These are phyloP conservation scores for Diorhabda carinulata DNA, from an alignment of 1,140 invertebrate genomes.

Conservation along the genomic window DNA sequence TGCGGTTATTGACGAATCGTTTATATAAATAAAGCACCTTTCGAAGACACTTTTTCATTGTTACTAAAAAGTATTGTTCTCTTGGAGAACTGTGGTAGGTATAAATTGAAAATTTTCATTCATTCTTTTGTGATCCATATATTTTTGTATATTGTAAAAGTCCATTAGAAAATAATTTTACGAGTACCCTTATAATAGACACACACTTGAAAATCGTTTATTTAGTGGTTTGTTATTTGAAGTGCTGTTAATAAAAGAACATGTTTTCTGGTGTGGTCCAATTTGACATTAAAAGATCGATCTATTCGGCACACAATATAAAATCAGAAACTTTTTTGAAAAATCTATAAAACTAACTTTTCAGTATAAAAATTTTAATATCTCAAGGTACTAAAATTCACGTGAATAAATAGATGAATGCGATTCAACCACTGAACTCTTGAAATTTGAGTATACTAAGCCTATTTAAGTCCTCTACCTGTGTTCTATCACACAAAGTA, in stretches of 20 bases:
- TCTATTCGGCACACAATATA: not conserved
- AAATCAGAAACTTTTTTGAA: no score
- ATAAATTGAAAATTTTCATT: slow-evolving; percentile 30
- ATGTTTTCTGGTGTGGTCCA: not conserved
- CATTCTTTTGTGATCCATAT: slow-evolving; percentile 26
- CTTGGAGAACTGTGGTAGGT: slow-evolving; percentile 33
- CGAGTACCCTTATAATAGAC: not conserved
- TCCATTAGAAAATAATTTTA: slow-evolving; percentile 10
- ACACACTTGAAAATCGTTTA: not conserved
- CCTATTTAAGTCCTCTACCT: no score
- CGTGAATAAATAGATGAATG: no score
- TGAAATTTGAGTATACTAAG: no score
- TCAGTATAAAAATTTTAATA: no score
- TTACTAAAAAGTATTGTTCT: slow-evolving; percentile 24
- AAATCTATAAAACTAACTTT: no score
- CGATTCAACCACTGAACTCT: no score
- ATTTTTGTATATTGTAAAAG: slow-evolving; percentile 15
- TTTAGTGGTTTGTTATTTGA: not conserved
- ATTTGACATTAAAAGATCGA: slow-evolving; percentile 2
- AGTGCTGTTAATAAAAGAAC: not conserved
- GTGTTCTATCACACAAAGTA: no score
- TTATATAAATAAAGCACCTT: slow-evolving; percentile 28
- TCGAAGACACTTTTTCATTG: slow-evolving; percentile 27
- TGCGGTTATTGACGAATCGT: slow-evolving; percentile 22
- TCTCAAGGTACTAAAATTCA: no score